Conservation (phyloP, 2,113 vertebrate species). For the Ceratotherium simum region DNA sequence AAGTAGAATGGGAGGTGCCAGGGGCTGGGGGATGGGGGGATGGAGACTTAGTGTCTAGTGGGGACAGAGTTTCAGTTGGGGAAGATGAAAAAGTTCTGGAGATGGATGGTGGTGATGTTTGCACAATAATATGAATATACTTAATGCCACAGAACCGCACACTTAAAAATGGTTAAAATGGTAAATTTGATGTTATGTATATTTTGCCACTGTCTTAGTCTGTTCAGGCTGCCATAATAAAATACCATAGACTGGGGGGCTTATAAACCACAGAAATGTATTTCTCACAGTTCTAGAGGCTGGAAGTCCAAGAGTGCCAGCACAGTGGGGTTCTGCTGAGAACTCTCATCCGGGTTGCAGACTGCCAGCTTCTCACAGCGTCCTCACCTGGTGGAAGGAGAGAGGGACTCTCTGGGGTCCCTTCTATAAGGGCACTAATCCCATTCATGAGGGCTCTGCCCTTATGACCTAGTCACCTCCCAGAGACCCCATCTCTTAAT, state of each 20-base stretch:
- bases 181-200: accelerated
- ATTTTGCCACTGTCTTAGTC: neutral
- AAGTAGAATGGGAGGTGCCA: accelerated
- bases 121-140: accelerated
- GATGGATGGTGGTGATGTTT: accelerated
- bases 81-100: neutral
- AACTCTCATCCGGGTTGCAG: neutral
- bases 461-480: neutral
- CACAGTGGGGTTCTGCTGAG: accelerated
- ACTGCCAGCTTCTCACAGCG: accelerated
- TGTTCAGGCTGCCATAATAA: neutral
- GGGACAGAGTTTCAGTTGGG: neutral
- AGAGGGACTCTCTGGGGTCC: neutral
- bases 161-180: accelerated
- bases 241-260: neutral
- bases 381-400: accelerated
- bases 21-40: accelerated
- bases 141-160: neutral
- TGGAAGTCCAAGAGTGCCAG: accelerated
- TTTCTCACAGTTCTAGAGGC: neutral
- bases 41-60: accelerated
- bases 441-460: neutral
- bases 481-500: neutral
- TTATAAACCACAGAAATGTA: neutral
- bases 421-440: neutral